Percentiles rank a stretch among this genome's conserved stretches.
phyloP scores from a whole-genome alignment of 2,888 invertebrate genomes.

The Nomada lathburiana region DNA sequence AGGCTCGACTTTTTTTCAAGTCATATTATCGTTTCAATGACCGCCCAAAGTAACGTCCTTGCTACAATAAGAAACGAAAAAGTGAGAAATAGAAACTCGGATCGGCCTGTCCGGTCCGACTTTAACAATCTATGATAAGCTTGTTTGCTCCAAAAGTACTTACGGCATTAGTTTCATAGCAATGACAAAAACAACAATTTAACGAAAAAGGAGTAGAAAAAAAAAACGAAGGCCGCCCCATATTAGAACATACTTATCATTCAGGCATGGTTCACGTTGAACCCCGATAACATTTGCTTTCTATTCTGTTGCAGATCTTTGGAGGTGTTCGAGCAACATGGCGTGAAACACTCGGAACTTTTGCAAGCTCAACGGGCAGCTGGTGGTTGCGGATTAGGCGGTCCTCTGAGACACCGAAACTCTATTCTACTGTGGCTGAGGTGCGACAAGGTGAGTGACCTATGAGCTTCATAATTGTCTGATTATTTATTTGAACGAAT shows the following conservation, averaged over 20 bases:
- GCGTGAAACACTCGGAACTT: slow-evolving; percentile 89
- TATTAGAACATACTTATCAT: background rate
- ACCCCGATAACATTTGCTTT: background rate
- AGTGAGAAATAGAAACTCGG: too few species aligned
- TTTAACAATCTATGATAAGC: too few species aligned
- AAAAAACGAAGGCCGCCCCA: background rate
- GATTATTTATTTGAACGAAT: background rate
- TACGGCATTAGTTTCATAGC: too few species aligned
- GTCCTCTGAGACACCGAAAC: slow-evolving; percentile 90
- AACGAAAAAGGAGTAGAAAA: background rate
- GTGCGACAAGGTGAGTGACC: slow-evolving; percentile 89
- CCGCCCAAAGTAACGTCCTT: too few species aligned
- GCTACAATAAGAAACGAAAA: too few species aligned
- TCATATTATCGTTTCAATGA: too few species aligned
- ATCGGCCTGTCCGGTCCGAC: too few species aligned
- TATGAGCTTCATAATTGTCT: background rate
- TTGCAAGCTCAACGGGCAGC: slow-evolving; percentile 88
- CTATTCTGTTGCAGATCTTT: slow-evolving; percentile 87
- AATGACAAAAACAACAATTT: background rate
- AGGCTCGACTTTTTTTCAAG: too few species aligned
- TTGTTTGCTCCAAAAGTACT: too few species aligned
- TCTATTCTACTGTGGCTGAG: slow-evolving; percentile 94
- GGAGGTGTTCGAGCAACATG: slow-evolving; percentile 90
- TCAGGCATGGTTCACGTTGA: background rate
- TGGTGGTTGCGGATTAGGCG: slow-evolving; percentile 88